Evolutionary conservation across 1,140 invertebrate genomes (phyloP), one percentile per base, ranked within the genome.

Genomic region (Bacillus rossius): DNA sequence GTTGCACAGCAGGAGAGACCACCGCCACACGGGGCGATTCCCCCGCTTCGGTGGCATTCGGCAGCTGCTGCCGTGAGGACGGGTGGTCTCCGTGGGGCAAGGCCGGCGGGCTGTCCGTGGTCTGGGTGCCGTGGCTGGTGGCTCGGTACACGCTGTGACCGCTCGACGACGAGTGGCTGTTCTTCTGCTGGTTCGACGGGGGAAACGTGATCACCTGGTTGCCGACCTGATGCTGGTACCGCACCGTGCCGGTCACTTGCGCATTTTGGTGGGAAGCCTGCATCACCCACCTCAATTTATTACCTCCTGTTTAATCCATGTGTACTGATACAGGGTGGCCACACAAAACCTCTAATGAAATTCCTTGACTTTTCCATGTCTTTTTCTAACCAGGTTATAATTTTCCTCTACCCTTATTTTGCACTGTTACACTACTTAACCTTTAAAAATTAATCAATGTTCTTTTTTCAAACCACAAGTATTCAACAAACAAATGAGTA

Each of bases 151-250:
- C 26, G 8, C 20, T 25, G 14, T 19, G 34, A 40, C 17, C 13
- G 13, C 23, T 49, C 38, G 19, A 34, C 37, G 53, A 42, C 22
- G 42, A 17, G 25, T 17, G 8, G 41, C 29, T 25, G 23, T 29
- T 54, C 52, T 54, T 34, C 20, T 55, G 50, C 22, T 38, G 8
- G 51, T 59, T 23, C 10, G 38, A 16, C 38, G 26, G 47, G 29
- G 48, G 34, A 38, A 61, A 26, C 17, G 58, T 47, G 48, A 62
- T 62, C 29, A 65, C 54, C 57, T 65, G 64, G 38, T 65, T 65
- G 8, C 64, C 64, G 23, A 65, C 47, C 51, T 59, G 64, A 34
- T 64, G 62, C 45, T 61, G 59, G 52, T 64, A 63, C 10, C 64
- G 54, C 10, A 59, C 48, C 13, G 55, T 23, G 16, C 38, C 29